Base-by-base conservation (phyloP, 2,113 vertebrate species). In the Zapornia atra region DNA sequence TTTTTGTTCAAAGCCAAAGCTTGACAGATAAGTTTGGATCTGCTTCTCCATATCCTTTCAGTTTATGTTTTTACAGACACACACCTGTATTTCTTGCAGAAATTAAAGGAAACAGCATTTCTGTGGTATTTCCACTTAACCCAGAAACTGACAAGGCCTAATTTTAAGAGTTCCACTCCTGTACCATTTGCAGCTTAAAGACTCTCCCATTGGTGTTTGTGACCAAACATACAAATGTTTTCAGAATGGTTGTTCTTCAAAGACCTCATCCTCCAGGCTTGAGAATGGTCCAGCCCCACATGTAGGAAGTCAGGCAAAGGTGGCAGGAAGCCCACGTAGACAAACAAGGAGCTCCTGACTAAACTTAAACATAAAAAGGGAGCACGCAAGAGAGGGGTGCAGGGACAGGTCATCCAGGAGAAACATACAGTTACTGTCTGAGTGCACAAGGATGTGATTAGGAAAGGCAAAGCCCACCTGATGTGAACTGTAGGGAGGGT, bases 1-100 rank as follows among this genome's bases (percentile, higher is more conserved):
- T 65, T 83, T 89, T 94, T 73, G 6, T 90, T 91, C 69, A 88
- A 91, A 90, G 36, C 29, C 31, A 64, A 85, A 82, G 76, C 73
- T 90, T 92, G 44, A 92, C 22, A 76, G 50, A 26, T 20, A 48
- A 95, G 13, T 77, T 82, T 91, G 21, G 29, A 76, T 72, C 24
- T 76, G 26, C 28, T 72, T 69, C 77, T 82, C 46, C 40, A 87
- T 29, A 63, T 54, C 56, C 7, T 42, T 89, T 69, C 65, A 65
- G 40, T 36, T 87, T 84, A 50, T 3, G 1, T 31, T 91, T 90
- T 89, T 51, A 12, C 50, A 61, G 44, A 57, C 10, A 78, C 42
- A 54, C 8, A 25, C 89, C 51, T 71, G 1, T 33, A 46, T 25
- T 89, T 82, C 69, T 1, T 16, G 19, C 11, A 80, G 38, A 87